phyloP scores from a whole-genome alignment of 2,797 vertebrate species.

The Hipposideros larvatus region DNA sequence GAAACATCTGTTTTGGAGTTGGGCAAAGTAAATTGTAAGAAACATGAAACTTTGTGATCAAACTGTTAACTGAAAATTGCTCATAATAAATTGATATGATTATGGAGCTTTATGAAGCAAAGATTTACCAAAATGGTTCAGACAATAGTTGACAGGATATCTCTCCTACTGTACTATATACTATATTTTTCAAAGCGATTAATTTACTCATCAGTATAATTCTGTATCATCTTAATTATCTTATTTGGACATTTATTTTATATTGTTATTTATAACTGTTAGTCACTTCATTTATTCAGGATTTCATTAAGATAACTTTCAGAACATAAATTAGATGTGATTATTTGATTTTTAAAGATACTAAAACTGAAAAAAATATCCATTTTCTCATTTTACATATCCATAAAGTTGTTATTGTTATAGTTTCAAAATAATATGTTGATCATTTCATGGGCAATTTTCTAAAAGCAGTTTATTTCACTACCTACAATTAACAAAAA shows the following conservation, averaged over 20 bases:
- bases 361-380: background rate
- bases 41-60: conserved; percentile 11
- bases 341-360: conserved; percentile 34
- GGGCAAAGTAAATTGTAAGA: background rate
- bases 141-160: background rate
- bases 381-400: conserved; percentile 47
- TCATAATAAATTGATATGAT: background rate
- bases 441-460: background rate
- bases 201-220: background rate
- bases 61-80: background rate
- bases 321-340: conserved; percentile 17
- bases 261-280: background rate
- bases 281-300: background rate
- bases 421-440: conserved; percentile 33
- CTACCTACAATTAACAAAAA: background rate
- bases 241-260: conserved; percentile 50
- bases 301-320: conserved; percentile 48
- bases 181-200: background rate
- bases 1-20: background rate
- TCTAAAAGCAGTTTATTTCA: conserved; percentile 16
- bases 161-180: background rate
- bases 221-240: background rate
- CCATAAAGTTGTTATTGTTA: conserved; percentile 34
- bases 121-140: background rate
- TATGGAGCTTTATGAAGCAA: background rate